These are phyloP conservation scores for Eira barbara DNA, from an alignment of 2,113 vertebrate genomes.

Conservation along the genomic window DNA sequence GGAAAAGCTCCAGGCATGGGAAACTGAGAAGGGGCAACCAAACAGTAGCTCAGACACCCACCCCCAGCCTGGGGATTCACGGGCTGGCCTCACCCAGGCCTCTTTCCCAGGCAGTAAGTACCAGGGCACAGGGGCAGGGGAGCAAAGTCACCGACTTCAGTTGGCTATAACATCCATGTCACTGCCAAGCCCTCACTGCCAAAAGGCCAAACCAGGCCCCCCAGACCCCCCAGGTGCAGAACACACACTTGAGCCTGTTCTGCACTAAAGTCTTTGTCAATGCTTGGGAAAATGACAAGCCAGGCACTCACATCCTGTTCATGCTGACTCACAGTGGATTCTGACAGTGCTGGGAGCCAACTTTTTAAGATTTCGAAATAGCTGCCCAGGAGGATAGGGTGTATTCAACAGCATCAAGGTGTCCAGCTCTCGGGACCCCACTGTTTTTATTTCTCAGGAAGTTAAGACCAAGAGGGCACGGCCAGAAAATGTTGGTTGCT, in stretches of 20 bases:
- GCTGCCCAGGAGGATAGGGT: background rate
- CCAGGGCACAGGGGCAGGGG: too few species aligned
- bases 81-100: background rate
- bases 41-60: background rate
- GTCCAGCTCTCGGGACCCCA: fast-evolving
- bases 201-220: background rate
- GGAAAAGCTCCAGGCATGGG: background rate
- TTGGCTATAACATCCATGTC: background rate
- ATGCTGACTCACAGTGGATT: background rate
- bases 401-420: background rate
- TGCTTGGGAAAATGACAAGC: background rate
- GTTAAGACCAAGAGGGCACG: background rate
- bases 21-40: background rate
- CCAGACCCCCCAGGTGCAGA: background rate
- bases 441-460: background rate
- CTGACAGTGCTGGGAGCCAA: background rate
- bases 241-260: fast-evolving
- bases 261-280: fast-evolving
- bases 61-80: background rate
- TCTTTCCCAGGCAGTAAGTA: background rate
- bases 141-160: background rate
- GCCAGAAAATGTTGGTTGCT: background rate
- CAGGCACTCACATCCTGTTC: background rate
- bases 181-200: background rate
- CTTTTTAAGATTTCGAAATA: background rate